phyloP scores from a whole-genome alignment of 35 echinoderm and acorn worm genomes.

The Chiridota heheva region DNA sequence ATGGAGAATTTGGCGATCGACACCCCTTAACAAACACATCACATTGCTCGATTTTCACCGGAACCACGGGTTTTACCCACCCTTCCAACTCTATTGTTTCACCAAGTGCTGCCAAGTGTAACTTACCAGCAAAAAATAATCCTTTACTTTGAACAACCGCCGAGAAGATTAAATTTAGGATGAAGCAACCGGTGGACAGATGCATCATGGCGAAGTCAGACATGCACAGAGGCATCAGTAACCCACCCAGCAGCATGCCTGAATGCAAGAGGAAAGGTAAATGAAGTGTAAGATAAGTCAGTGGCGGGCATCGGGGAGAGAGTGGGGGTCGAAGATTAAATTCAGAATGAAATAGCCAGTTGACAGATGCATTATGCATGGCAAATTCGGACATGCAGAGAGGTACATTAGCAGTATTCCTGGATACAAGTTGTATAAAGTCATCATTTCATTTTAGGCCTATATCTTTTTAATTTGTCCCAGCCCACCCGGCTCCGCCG shows the following conservation, averaged over 20 bases:
- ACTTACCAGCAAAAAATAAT: conserved; percentile 8
- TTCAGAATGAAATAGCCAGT: neutral
- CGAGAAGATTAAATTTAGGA: conserved; percentile 1
- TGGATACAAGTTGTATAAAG: neutral
- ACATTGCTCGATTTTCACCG: neutral
- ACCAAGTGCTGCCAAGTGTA: neutral
- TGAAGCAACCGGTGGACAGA: neutral
- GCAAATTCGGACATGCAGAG: neutral
- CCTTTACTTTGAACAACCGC: neutral
- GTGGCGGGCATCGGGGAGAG: too few species aligned
- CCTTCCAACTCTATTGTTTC: neutral
- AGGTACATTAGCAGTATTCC: conserved; percentile 10
- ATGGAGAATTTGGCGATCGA: neutral
- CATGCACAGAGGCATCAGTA: neutral
- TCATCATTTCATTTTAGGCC: too few species aligned
- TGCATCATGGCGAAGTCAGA: conserved; percentile 13
- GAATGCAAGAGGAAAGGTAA: neutral
- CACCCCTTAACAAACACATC: neutral
- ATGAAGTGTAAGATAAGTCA: neutral
- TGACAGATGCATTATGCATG: conserved; percentile 12
- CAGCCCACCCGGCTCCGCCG: too few species aligned
- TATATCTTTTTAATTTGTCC: too few species aligned
- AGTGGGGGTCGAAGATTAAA: too few species aligned
- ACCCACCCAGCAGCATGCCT: conserved; percentile 25
- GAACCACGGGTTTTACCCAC: neutral